Evolutionary conservation across 2,113 vertebrate genomes (phyloP).

Genomic region (Panthera uncia): DNA sequence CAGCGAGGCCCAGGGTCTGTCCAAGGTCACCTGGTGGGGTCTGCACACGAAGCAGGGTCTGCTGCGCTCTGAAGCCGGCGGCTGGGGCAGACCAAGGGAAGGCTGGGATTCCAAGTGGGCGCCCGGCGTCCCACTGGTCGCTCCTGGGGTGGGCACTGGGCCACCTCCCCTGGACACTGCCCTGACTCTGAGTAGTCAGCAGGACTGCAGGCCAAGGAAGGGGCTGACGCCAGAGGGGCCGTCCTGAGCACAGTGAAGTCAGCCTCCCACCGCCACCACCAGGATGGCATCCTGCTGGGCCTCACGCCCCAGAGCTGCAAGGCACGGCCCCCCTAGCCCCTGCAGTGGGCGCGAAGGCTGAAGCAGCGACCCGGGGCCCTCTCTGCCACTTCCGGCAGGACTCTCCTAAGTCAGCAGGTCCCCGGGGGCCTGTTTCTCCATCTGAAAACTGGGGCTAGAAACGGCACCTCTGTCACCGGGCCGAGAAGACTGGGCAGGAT

Average conservation of each 20-base stretch:
- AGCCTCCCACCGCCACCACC: background rate
- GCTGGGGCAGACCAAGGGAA: background rate
- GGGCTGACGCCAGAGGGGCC: background rate
- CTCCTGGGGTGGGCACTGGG: background rate
- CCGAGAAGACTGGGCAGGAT: fast-evolving
- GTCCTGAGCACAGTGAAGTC: background rate
- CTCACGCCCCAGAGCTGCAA: background rate
- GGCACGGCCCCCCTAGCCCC: background rate
- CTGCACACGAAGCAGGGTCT: fast-evolving
- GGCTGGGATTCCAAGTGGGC: background rate
- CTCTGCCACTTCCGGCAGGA: background rate
- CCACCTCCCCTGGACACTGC: no score
- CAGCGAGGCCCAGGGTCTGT: background rate
- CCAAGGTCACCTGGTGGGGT: background rate
- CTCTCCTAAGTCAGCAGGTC: background rate
- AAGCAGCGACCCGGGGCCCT: background rate
- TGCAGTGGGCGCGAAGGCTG: background rate
- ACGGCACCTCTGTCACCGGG: fast-evolving
- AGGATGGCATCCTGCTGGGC: background rate
- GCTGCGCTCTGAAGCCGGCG: background rate
- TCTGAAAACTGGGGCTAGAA: background rate
- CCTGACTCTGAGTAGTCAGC: background rate
- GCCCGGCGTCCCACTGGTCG: background rate
- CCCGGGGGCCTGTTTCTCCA: background rate
- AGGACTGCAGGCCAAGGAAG: background rate